Base-by-base conservation (phyloP, 2,797 vertebrate species). In the Oreonectes daqikongensis region DNA sequence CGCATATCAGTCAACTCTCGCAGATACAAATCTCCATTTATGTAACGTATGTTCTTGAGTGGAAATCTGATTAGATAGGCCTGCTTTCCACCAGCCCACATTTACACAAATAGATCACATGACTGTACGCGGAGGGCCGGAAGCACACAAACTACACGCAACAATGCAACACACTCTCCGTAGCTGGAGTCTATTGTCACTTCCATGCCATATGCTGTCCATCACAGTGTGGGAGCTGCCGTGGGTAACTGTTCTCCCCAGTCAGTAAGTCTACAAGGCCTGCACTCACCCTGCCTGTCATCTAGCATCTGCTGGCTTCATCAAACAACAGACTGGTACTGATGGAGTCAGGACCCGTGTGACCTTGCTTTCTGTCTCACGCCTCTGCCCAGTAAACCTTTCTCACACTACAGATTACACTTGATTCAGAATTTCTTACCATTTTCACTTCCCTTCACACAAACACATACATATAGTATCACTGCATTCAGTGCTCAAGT, bases 201-300 rank as follows among this genome's bases (percentile, higher is more conserved):
- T 90, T 90, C 77, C 79, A 87, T 90, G 89, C 86, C 91, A 90
- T 88, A 87, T 90, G 89, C 85, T 92, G 91, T 91, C 92, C 89
- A 87, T 93, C 91, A 93, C 81, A 78, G 83, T 86, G 90, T 90
- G 86, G 83, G 84, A 85, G 85, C 86, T 83, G 90, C 81, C 81
- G 69, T 77, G 86, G 86, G 86, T 84, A 81, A 83, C 87, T 89
- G 85, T 89, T 90, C 87, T 89, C 88, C 82, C 84, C 84, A 86
- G 82, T 87, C 86, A 89, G 89, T 88, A 86, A 89, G 87, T 90
- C 91, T 89, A 92, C 87, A 88, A 88, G 84, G 86, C 86, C 86
- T 89, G 85, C 85, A 87, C 89, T 92, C 87, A 88, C 88, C 89
- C 88, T 83, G 86, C 84, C 89, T 93, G 92, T 93, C 92, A 92